Evolutionary conservation across 1,140 invertebrate genomes (phyloP), one percentile per base, ranked within the genome.

Genomic region (Listronotus bonariensis): DNA sequence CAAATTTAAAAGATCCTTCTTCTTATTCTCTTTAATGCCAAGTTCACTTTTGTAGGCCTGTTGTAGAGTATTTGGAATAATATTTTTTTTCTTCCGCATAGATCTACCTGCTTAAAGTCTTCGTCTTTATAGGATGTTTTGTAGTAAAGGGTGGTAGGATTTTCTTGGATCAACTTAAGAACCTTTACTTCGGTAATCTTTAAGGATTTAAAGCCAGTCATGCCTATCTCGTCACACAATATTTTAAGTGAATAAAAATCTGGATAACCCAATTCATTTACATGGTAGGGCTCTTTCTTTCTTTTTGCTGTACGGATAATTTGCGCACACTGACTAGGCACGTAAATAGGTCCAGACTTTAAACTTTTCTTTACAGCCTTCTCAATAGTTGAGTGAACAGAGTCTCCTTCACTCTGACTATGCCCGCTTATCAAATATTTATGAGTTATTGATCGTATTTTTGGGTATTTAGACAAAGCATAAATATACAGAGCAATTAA

Each of bases 371-470:
- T 78, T 42, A 76, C 71, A 52, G 68, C 55, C 40, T 74, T 78
- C 58, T 79, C 77, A 15, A 79, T 80, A 0, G 76, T 41, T 8
- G 72, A 73, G 63, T 79, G 79, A 41, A 76, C 72, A 48, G 65
- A 72, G 62, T 80, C 77, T 0, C 70, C 75, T 55, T 79, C 77
- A 62, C 79, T 79, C 74, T 79, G 77, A 8, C 76, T 80, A 58
- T 80, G 77, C 0, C 77, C 75, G 38, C 68, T 74, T 40, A 76
- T 72, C 42, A 80, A 52, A 68, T 68, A 80, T 65, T 79, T 78
- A 59, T 79, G 77, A 0, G 70, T 77, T 9, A 80, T 78, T 14
- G 65, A 49, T 26, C 73, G 61, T 15, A 77, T 73, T 46, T 73
- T 70, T 34, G 56, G 52, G 17, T 73, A 66, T 41, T 54, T 54